These are phyloP conservation scores for Thyatira batis DNA, from an alignment of 2,888 invertebrate genomes.

Conservation along the genomic window DNA sequence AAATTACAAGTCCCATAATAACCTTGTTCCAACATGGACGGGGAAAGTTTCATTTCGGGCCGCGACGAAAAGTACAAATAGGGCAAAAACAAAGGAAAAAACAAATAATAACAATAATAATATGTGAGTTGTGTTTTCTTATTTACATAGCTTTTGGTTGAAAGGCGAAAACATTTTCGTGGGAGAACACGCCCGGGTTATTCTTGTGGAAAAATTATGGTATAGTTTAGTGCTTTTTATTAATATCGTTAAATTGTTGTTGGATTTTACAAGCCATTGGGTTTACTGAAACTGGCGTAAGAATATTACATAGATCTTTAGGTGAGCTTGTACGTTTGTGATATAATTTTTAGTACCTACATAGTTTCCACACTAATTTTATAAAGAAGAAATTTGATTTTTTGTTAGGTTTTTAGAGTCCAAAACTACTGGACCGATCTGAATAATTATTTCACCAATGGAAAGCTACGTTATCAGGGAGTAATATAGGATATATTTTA, in stretches of 20 bases:
- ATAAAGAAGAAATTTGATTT: too few relatives aligned
- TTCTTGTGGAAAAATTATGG: neutral
- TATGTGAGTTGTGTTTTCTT: slow-evolving; percentile 1
- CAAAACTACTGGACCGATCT: too few relatives aligned
- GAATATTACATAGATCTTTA: neutral
- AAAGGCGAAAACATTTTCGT: neutral
- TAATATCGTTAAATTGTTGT: neutral
- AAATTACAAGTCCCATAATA: slow-evolving; percentile 26
- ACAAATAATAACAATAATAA: neutral
- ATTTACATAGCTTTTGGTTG: slow-evolving; percentile 3
- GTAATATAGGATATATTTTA: too few relatives aligned
- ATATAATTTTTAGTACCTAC: too few relatives aligned
- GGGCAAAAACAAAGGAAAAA: slow-evolving; percentile 3
- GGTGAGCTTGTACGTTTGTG: too few relatives aligned
- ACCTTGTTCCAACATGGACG: slow-evolving; percentile 30
- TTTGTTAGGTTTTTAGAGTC: too few relatives aligned
- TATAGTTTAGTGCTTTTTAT: neutral
- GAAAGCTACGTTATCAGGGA: too few relatives aligned
- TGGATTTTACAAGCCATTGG: neutral
- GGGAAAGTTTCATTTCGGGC: slow-evolving; percentile 18
- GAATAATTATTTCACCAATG: too few relatives aligned
- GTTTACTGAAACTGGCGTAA: neutral
- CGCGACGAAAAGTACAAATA: slow-evolving; percentile 27
- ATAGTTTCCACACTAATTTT: too few relatives aligned
- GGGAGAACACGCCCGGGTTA: neutral